phyloP scores from a whole-genome alignment of 2,888 invertebrate species.

The Itoplectis maculator region DNA sequence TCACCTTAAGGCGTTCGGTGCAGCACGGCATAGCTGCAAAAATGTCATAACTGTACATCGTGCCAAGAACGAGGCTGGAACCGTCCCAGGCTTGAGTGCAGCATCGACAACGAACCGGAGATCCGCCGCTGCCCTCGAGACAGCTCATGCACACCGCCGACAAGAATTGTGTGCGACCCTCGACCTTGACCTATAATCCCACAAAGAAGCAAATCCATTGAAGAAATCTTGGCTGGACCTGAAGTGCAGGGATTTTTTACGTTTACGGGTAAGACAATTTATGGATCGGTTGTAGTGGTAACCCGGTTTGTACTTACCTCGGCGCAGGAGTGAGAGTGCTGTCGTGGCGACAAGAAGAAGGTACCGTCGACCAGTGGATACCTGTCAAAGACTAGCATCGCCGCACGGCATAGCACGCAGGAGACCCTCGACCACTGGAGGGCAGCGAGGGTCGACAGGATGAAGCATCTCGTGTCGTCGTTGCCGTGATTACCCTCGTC shows the following conservation, averaged over 20 bases:
- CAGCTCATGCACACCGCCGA: conserved; percentile 98
- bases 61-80: conserved; percentile 96
- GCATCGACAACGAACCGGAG: conserved; percentile 92
- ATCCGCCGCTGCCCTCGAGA: conserved; percentile 93
- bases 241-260: not conserved
- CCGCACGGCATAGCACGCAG: conserved; percentile 95
- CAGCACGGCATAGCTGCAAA: conserved; percentile 99
- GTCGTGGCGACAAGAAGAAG: conserved; percentile 97
- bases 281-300: conserved; percentile 10
- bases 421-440: conserved; percentile 94
- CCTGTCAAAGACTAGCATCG: conserved; percentile 97
- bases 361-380: conserved; percentile 99
- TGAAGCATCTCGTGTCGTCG: conserved; percentile 98
- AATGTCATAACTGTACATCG: conserved; percentile 99
- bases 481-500: conserved; percentile 99
- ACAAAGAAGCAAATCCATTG: conserved; percentile 44
- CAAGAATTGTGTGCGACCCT: conserved; percentile 95
- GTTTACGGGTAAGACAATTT: conserved; percentile 7
- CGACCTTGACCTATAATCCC: conserved; percentile 92
- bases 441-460: conserved; percentile 96
- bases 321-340: conserved; percentile 94
- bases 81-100: conserved; percentile 97
- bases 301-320: conserved; percentile 87
- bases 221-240: conserved; percentile 3
- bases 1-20: conserved; percentile 94